Conservation (phyloP, 2,797 vertebrate genomes). For the Telmatherina bonti region DNA sequence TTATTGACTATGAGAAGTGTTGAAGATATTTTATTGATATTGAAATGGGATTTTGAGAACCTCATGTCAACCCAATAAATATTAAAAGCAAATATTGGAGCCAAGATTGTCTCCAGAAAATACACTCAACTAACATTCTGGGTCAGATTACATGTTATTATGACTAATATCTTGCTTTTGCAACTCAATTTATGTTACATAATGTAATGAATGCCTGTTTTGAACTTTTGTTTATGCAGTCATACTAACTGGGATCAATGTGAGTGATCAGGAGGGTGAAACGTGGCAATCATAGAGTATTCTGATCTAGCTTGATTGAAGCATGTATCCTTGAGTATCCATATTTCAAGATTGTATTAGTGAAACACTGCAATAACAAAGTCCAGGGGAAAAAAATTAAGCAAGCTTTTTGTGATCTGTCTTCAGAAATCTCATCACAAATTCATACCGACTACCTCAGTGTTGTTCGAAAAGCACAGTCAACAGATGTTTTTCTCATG, state of each 20-base stretch:
- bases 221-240: neutral
- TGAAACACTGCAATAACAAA: neutral
- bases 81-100: neutral
- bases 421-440: neutral
- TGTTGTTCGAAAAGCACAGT: too few species aligned
- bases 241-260: neutral
- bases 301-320: too few species aligned
- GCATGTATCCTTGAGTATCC: too few species aligned
- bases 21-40: neutral
- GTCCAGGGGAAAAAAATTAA: neutral
- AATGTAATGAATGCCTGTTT: neutral
- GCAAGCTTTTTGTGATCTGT: neutral
- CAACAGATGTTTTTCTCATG: neutral
- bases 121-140: neutral
- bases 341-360: too few species aligned
- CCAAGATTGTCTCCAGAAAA: neutral
- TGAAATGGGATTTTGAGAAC: slow-evolving; percentile 2
- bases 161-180: neutral
- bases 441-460: neutral
- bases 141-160: neutral
- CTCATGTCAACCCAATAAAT: neutral
- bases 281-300: too few species aligned
- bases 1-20: neutral
- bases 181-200: neutral
- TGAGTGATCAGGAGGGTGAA: neutral